A percentile compares a stretch with the other conserved stretches of the same genome.
phyloP scores from a whole-genome alignment of 2,797 vertebrate genomes.

The Naso thynnoides region DNA sequence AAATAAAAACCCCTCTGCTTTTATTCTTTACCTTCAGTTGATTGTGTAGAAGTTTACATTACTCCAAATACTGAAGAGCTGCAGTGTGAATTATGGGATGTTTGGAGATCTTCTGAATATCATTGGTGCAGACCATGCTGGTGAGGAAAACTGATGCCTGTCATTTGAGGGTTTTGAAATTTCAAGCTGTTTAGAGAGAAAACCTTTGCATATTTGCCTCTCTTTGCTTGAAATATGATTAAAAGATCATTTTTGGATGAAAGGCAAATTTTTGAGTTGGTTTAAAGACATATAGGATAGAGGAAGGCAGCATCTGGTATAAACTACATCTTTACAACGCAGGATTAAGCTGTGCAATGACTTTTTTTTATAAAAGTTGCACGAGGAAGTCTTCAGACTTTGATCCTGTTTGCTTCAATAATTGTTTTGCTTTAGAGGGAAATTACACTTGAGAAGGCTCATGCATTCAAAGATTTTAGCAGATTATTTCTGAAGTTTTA shows the following conservation, averaged over 20 bases:
- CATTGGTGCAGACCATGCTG: conserved; percentile 28
- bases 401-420: no score
- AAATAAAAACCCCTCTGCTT: conserved; percentile 2
- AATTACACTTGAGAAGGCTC: not conserved
- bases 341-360: conserved; percentile 27
- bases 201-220: conserved; percentile 26
- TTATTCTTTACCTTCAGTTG: not conserved
- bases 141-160: conserved; percentile 46
- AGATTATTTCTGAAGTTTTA: not conserved
- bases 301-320: conserved; percentile 46
- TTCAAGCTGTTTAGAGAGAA: conserved; percentile 36
- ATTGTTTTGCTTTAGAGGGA: not conserved
- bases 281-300: conserved; percentile 52
- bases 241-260: conserved; percentile 41
- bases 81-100: conserved; percentile 28
- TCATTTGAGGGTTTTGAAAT: conserved; percentile 33
- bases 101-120: conserved; percentile 27
- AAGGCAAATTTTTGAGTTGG: conserved; percentile 47
- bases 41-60: conserved; percentile 1
- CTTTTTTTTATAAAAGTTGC: conserved; percentile 30
- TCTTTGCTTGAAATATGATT: conserved; percentile 20
- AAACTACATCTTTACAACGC: conserved; percentile 26
- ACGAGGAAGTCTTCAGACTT: no score
- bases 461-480: not conserved
- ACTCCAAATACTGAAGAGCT: conserved; percentile 5